A percentile compares a stretch with the other conserved stretches of the same genome.
Conservation (phyloP, 2,113 vertebrate genomes). For the Hippotragus niger region DNA sequence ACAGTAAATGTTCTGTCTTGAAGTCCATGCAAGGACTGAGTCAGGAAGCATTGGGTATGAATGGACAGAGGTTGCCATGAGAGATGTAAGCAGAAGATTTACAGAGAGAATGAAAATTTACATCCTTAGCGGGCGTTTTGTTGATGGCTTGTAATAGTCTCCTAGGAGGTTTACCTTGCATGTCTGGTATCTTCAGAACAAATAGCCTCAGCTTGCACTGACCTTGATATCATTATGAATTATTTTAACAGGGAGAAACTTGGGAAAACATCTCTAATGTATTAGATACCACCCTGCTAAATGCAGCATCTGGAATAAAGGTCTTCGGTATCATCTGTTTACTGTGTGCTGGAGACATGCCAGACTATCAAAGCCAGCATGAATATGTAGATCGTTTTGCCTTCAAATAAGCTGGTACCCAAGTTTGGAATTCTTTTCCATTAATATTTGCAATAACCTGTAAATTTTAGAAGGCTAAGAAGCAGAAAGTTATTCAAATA, state of each 20-base stretch:
- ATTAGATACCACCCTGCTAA: conserved; percentile 66
- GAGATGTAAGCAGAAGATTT: conserved; percentile 56
- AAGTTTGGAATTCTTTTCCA: conserved; percentile 41
- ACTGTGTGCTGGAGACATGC: conserved; percentile 56
- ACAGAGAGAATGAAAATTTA: conserved; percentile 68
- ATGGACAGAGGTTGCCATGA: conserved; percentile 43
- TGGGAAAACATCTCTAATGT: conserved; percentile 61
- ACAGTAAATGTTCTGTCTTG: conserved; percentile 1
- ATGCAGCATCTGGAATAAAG: conserved; percentile 70
- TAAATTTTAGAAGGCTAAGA: conserved; percentile 64
- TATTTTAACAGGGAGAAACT: conserved; percentile 75
- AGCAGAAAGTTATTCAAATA: conserved; percentile 33
- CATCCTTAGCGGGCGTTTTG: conserved; percentile 52
- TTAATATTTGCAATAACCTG: conserved; percentile 73
- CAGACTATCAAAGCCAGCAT: conserved; percentile 71
- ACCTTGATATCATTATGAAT: conserved; percentile 74
- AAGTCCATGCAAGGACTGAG: conserved; percentile 27
- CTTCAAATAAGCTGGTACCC: conserved; percentile 57
- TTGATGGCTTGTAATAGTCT: conserved; percentile 70
- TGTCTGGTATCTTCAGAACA: conserved; percentile 72
- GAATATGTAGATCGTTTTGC: conserved; percentile 79
- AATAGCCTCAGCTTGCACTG: conserved; percentile 66
- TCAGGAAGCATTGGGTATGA: conserved; percentile 32
- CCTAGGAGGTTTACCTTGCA: conserved; percentile 71
- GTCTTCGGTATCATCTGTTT: conserved; percentile 66